Evolutionary conservation across 2,888 invertebrate species (phyloP).

Genomic region (Pterostichus niger): DNA sequence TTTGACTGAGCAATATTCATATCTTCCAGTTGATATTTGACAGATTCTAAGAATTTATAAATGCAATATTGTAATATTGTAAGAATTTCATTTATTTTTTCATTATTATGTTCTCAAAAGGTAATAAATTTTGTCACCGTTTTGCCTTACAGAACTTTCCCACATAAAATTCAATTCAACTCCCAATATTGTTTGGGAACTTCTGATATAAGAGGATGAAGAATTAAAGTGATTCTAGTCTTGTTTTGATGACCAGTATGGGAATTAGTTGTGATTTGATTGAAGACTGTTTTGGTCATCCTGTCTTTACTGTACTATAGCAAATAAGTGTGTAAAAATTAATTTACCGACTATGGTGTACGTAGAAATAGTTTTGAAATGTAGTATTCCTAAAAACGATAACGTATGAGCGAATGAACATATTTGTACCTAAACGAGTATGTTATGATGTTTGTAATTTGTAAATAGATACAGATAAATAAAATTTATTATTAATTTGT

Average conservation of each 20-base stretch:
- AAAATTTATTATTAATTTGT: slow-evolving; percentile 41
- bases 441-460: slow-evolving; percentile 21
- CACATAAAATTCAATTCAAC: slow-evolving; percentile 15
- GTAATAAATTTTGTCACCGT: slow-evolving; percentile 7
- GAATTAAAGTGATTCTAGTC: slow-evolving; percentile 26
- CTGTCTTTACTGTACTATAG: slow-evolving; percentile 19
- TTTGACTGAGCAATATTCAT: slow-evolving; percentile 57
- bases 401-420: slow-evolving; percentile 48
- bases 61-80: slow-evolving; percentile 45
- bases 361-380: slow-evolving; percentile 20
- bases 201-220: background rate
- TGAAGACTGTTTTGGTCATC: slow-evolving; percentile 54
- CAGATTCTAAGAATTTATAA: slow-evolving; percentile 27
- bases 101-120: no score
- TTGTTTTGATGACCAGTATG: slow-evolving; percentile 23
- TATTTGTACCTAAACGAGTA: slow-evolving; percentile 35
- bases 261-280: slow-evolving; percentile 25
- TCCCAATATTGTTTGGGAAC: slow-evolving; percentile 13
- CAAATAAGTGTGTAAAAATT: slow-evolving; percentile 32
- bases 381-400: slow-evolving; percentile 26
- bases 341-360: slow-evolving; percentile 2
- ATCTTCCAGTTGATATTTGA: slow-evolving; percentile 53
- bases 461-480: slow-evolving; percentile 9
- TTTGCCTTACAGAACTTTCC: slow-evolving; percentile 46
- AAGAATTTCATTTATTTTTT: slow-evolving; percentile 22